Evolutionary conservation across 2,888 invertebrate genomes (phyloP), one percentile per base, ranked within the genome.

Genomic region (Drosophila robusta): DNA sequence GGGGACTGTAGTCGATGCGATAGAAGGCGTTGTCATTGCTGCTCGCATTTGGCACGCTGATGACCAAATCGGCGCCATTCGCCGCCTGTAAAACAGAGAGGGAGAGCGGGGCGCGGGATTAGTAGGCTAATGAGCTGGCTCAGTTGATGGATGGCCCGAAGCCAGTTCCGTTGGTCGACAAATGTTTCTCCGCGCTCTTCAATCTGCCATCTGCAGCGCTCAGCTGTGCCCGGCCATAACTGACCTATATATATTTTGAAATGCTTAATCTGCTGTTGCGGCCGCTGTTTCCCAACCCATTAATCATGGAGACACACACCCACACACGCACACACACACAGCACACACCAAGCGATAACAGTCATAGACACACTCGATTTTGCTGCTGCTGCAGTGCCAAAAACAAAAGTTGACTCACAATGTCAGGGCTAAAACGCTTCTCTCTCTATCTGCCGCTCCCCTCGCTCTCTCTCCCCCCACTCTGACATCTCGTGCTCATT

Each of bases 1-100:
- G 96, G 57, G 98, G 98, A 86, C 94, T 95, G 93, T 98, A 98
- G 93, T 97, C 97, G 78, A 98, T 94, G 77, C 97, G 95, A 93
- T 97, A 98, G 90, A 95, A 95, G 66, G 96, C 96, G 55, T 88
- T 86, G 75, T 95, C 96, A 87, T 95, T 96, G 93, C 96, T 94
- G 90, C 95, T 94, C 91, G 95, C 96, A 52, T 96, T 96, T 47
- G 97, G 97, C 92, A 97, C 97, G 93, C 97, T 96, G 90, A 97
- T 97, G 73, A 96, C 97, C 90, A 97, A 93, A 93, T 97, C 97
- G 50, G 97, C 97, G 84, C 94, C 93, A 78, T 93, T 90, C 66
- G 93, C 92, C 80, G 93, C 90, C 95, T 78, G 74, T 69, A 63
- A 61, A 46, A 52, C 47, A 66, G 12, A 67, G 24, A 70, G 65